Base-by-base conservation (phyloP, 2,113 vertebrate species). In the Nansenia antarctica region DNA sequence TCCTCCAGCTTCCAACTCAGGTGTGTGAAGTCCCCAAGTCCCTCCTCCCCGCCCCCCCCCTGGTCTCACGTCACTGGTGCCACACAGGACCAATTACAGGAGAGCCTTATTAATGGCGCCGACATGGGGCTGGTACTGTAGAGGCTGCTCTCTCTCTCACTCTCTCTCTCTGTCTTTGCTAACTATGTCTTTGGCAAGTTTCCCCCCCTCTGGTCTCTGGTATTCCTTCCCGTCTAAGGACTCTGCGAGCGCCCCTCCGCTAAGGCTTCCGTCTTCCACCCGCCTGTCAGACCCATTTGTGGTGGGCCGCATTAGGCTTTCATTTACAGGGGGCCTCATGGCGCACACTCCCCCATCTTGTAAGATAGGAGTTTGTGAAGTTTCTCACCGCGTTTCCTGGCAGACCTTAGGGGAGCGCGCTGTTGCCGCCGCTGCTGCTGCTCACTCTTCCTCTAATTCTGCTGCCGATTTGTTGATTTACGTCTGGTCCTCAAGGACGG, bases 281-380 rank as follows among this genome's bases (percentile, higher is more conserved):
- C 78, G 80, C 78, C 83, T 75, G 83, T 87, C 79, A 77, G 81
- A 85, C 79, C 82, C 82, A 75, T 86, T 83, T 84, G 79, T 82
- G 74, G 70, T 67, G 70, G 27, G n/a, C n/a, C n/a, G 74, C 74
- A 73, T 86, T 85, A 78, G 76, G 72, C 79, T 87, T 90, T 90
- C 70, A 85, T 87, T n/a, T 83, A 85, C 81, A 74, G 84, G n/a
- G n/a, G n/a, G 67, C 64, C 64, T 84, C 85, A 76, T 67, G 67
- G 61, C 67, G 79, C 77, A 74, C 9, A 53, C 76, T n/a, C n/a
- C n/a, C n/a, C 80, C 86, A 88, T 85, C 85, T 84, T 81, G 81
- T 87, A 85, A 82, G 83, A 84, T 77, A 71, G 80, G 74, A 81
- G 73, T 85, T 85, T 82, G 88, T 88, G 87, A 87, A 85, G 86